Evolutionary conservation across 2,888 invertebrate genomes (phyloP).

Genomic region (Cerastis rubricosa): DNA sequence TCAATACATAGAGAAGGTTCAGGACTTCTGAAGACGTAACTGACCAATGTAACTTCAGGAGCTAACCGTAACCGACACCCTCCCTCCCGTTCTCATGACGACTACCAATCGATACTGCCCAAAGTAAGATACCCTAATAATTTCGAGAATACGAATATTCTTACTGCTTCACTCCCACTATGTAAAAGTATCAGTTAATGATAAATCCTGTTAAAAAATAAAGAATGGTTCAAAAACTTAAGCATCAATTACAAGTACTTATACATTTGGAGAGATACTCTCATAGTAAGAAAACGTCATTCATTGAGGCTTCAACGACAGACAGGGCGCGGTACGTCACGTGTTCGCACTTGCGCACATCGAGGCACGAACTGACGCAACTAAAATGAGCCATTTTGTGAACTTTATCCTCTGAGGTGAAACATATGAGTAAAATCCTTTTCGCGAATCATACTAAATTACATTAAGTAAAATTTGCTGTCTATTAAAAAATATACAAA

Average conservation of each 20-base stretch:
- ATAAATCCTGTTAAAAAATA: not conserved
- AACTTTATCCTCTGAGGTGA: conserved; percentile 52
- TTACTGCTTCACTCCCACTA: not conserved
- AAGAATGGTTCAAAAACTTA: not conserved
- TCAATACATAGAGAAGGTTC: not conserved
- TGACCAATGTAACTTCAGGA: not conserved
- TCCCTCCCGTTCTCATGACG: conserved; percentile 10
- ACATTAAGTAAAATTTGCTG: not conserved
- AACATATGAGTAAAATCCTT: conserved; percentile 41
- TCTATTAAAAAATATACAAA: not conserved
- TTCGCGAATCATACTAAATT: conserved; percentile 4
- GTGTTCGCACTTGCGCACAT: conserved; percentile 64
- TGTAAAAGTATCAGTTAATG: not conserved
- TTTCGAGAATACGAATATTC: not conserved
- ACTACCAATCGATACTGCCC: conserved; percentile 55
- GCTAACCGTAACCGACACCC: conserved; percentile 15
- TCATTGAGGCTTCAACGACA: conserved; percentile 73
- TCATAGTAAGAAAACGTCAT: conserved; percentile 73
- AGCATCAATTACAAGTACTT: conserved; percentile 1
- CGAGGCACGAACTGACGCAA: conserved; percentile 44
- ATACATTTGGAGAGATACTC: conserved; percentile 6
- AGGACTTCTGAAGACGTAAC: not conserved
- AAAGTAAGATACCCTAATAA: conserved; percentile 12
- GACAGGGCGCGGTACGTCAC: conserved; percentile 70
- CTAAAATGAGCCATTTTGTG: conserved; percentile 65